phyloP scores from a whole-genome alignment of 2,888 invertebrate genomes.

The Cryptocephalus primarius region DNA sequence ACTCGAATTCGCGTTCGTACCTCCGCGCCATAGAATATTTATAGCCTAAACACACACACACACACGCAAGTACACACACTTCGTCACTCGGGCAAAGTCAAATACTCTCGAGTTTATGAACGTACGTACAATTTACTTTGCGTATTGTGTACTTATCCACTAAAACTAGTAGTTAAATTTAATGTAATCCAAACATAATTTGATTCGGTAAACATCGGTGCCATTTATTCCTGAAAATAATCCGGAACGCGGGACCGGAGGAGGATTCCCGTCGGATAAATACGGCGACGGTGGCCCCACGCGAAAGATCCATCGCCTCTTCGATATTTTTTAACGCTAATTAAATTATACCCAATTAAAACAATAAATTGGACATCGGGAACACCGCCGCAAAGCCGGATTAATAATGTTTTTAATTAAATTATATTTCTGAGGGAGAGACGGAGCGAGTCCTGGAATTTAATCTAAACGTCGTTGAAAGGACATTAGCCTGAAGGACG shows the following conservation, averaged over 20 bases:
- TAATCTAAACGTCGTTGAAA: too few species aligned
- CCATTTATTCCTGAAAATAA: conserved; percentile 17
- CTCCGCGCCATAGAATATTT: conserved; percentile 14
- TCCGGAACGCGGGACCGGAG: conserved; percentile 5
- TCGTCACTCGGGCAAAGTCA: conserved; percentile 19
- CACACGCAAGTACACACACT: conserved; percentile 10
- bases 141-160: conserved; percentile 19
- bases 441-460: too few species aligned
- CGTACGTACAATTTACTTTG: conserved; percentile 19
- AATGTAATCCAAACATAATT: conserved; percentile 25
- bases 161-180: conserved; percentile 25
- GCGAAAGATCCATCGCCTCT: too few species aligned
- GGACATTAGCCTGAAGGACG: too few species aligned
- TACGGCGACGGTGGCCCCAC: too few species aligned
- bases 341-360: too few species aligned
- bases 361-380: too few species aligned
- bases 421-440: too few species aligned
- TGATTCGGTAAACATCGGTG: conserved; percentile 24
- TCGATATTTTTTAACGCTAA: too few species aligned
- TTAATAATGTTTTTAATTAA: too few species aligned
- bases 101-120: conserved; percentile 21
- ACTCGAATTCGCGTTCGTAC: conserved; percentile 1
- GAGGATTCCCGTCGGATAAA: too few species aligned
- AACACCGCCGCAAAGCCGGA: too few species aligned
- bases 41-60: conserved; percentile 4